Conservation (phyloP, 1,140 invertebrate genomes). For the Sarcophaga bullata region DNA sequence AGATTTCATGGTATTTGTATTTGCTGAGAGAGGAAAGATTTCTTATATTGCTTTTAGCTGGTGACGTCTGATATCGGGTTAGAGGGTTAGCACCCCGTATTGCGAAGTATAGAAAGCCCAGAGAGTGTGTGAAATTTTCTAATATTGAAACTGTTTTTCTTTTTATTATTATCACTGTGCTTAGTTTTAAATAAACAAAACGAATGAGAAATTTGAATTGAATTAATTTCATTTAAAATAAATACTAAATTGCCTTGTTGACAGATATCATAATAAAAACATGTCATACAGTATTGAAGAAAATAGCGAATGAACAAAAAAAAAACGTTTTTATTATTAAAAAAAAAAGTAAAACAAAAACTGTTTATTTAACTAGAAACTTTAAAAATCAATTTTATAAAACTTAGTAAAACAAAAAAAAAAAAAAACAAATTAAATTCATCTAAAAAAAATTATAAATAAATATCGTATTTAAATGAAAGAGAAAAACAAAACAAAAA, state of each 20-base stretch:
- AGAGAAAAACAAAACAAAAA: neutral
- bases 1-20: too few relatives aligned
- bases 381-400: neutral
- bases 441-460: constrained; percentile 13
- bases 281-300: constrained; percentile 19
- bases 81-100: too few relatives aligned
- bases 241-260: constrained; percentile 35
- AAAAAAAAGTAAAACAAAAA: neutral
- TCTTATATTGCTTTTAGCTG: too few relatives aligned
- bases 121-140: too few relatives aligned
- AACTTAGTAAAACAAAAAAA: neutral
- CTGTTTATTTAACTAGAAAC: neutral
- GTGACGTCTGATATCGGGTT: too few relatives aligned
- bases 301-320: constrained; percentile 17
- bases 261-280: constrained; percentile 28
- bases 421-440: constrained; percentile 8
- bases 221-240: neutral
- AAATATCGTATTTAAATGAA: constrained; percentile 8
- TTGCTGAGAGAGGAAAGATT: too few relatives aligned
- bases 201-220: too few relatives aligned
- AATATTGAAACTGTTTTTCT: too few relatives aligned
- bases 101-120: too few relatives aligned
- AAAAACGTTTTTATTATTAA: constrained; percentile 12
- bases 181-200: too few relatives aligned
- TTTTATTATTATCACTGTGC: too few relatives aligned